phyloP scores from a whole-genome alignment of 1,140 invertebrate genomes.

The Schmidtea mediterranea region DNA sequence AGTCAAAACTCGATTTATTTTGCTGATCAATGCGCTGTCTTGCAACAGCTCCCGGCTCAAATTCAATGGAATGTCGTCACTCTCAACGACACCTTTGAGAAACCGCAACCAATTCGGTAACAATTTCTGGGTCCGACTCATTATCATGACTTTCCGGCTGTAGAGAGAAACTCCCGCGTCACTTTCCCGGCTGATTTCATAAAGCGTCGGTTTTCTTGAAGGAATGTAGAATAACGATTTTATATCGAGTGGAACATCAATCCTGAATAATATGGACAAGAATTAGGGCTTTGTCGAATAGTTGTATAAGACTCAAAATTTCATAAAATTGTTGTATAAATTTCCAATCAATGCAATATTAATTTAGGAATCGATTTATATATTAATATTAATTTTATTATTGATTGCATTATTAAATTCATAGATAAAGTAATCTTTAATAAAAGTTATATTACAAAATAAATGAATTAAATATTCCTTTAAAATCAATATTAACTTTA shows the following conservation, averaged over 20 bases:
- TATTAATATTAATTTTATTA: no score
- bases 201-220: constrained; percentile 45
- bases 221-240: constrained; percentile 69
- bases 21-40: constrained; percentile 60
- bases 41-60: constrained; percentile 75
- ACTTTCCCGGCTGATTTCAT: constrained; percentile 58
- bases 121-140: constrained; percentile 59
- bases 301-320: no score
- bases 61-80: constrained; percentile 88
- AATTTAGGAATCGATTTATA: no score
- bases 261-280: constrained; percentile 17
- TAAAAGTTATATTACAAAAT: no score
- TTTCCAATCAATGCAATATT: no score
- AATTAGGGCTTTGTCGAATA: no score
- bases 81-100: constrained; percentile 80
- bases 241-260: constrained; percentile 68
- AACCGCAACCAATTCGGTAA: constrained; percentile 77
- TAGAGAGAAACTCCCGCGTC: constrained; percentile 55
- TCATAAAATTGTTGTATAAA: no score
- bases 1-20: constrained; percentile 38
- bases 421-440: no score
- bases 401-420: no score
- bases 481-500: no score
- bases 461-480: no score
- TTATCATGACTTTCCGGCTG: constrained; percentile 58